These are phyloP conservation scores for Parauchenoglanis ngamensis DNA, from an alignment of 2,797 vertebrate species.

Conservation along the genomic window DNA sequence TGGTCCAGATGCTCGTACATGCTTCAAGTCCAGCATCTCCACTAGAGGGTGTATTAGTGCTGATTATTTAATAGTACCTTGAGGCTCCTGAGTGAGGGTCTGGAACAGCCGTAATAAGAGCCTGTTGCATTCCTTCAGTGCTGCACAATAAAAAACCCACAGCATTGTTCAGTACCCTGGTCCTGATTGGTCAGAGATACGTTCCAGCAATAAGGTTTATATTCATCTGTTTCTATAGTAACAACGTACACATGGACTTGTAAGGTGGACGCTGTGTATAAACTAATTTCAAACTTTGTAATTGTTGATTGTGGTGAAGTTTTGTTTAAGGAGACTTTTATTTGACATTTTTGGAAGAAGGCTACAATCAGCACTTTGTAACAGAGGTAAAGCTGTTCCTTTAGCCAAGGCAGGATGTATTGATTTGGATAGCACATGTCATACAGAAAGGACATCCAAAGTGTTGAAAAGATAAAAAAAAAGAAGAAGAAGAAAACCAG, in stretches of 20 bases:
- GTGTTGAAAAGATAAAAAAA: background rate
- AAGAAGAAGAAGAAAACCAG: background rate
- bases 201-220: background rate
- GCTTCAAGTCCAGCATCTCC: constrained; percentile 18
- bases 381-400: background rate
- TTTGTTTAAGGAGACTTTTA: background rate
- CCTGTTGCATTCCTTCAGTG: constrained; percentile 37
- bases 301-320: background rate
- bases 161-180: background rate
- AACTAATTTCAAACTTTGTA: background rate
- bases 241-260: background rate
- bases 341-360: background rate
- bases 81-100: background rate
- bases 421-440: background rate
- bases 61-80: constrained; percentile 28
- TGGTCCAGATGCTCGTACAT: background rate
- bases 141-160: background rate
- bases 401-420: background rate
- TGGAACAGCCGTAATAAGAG: constrained; percentile 3
- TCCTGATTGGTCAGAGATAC: constrained; percentile 1
- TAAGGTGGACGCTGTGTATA: background rate
- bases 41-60: constrained; percentile 47
- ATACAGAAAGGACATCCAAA: background rate
- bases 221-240: background rate
- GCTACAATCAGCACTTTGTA: background rate